These are phyloP conservation scores for Oreonectes daqikongensis DNA, from an alignment of 2,797 vertebrate genomes.

Conservation along the genomic window DNA sequence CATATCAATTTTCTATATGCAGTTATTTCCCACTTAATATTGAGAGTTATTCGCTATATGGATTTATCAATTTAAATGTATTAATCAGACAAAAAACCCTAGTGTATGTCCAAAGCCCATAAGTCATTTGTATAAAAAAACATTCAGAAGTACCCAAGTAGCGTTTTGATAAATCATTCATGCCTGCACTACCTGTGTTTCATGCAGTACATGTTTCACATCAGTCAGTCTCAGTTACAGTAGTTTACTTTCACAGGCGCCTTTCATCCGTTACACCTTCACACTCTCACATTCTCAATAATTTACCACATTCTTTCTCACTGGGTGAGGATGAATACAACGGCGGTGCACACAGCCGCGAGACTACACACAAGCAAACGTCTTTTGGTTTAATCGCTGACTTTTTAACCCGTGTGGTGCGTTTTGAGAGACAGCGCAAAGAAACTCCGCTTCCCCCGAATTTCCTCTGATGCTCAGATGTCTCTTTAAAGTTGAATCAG, in stretches of 20 bases:
- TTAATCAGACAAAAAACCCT: neutral
- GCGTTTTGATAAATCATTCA: slow-evolving; percentile 38
- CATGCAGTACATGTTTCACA: slow-evolving; percentile 39
- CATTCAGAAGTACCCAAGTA: neutral
- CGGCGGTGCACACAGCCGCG: neutral
- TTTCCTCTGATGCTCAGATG: slow-evolving; percentile 50
- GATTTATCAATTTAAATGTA: neutral
- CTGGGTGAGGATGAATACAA: neutral
- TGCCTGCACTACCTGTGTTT: slow-evolving; percentile 1
- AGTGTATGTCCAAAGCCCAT: neutral
- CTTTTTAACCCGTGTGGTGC: slow-evolving; percentile 17
- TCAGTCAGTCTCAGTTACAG: slow-evolving; percentile 7
- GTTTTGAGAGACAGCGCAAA: slow-evolving; percentile 19
- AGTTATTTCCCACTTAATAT: neutral
- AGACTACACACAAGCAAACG: slow-evolving; percentile 21
- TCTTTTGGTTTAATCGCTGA: slow-evolving; percentile 31
- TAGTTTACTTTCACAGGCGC: slow-evolving; percentile 19
- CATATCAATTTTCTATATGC: neutral
- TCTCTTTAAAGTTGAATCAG: slow-evolving; percentile 62
- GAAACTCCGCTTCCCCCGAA: slow-evolving; percentile 21
- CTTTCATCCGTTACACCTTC: slow-evolving; percentile 36
- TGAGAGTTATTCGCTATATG: neutral
- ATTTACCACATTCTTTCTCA: slow-evolving; percentile 25
- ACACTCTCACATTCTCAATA: slow-evolving; percentile 23
- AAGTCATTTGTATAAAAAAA: neutral